A percentile compares a stretch with the other conserved stretches of the same genome.
phyloP scores from a whole-genome alignment of 2,113 vertebrate species.

The Sorex fumeus region DNA sequence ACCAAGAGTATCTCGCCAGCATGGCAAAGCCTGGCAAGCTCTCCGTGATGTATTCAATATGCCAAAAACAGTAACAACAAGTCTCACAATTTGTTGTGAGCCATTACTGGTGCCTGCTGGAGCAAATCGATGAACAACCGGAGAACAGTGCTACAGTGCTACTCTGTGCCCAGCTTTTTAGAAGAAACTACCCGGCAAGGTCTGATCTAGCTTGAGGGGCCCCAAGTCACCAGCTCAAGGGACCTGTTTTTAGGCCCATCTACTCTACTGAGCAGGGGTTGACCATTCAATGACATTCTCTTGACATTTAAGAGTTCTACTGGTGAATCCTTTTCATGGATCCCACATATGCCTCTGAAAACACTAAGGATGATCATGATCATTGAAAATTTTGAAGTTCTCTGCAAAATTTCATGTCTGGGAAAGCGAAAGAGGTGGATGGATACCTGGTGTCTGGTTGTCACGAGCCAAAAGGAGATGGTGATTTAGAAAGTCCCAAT shows the following conservation, averaged over 20 bases:
- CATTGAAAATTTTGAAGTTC: background rate
- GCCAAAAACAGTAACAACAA: no score
- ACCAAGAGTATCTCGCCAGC: no score
- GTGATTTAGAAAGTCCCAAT: background rate
- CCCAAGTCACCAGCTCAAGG: background rate
- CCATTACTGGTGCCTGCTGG: no score
- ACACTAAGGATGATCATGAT: background rate
- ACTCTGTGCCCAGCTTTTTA: background rate
- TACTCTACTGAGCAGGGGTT: background rate
- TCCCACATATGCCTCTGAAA: constrained; percentile 46
- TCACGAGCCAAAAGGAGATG: background rate
- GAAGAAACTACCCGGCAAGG: background rate
- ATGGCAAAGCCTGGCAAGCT: no score
- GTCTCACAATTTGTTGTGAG: no score
- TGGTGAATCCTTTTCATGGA: background rate
- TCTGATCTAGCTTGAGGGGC: background rate
- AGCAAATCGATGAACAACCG: no score
- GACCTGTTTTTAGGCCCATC: constrained; percentile 59
- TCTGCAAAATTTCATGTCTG: constrained; percentile 29
- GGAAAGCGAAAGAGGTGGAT: background rate
- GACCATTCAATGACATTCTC: constrained; percentile 46
- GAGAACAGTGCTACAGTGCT: no score
- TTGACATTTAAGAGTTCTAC: constrained; percentile 64
- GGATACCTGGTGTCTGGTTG: background rate
- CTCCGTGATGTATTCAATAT: no score